Evolutionary conservation across 2,797 vertebrate species (phyloP).

Genomic region (Melanotaenia parkinsoni): DNA sequence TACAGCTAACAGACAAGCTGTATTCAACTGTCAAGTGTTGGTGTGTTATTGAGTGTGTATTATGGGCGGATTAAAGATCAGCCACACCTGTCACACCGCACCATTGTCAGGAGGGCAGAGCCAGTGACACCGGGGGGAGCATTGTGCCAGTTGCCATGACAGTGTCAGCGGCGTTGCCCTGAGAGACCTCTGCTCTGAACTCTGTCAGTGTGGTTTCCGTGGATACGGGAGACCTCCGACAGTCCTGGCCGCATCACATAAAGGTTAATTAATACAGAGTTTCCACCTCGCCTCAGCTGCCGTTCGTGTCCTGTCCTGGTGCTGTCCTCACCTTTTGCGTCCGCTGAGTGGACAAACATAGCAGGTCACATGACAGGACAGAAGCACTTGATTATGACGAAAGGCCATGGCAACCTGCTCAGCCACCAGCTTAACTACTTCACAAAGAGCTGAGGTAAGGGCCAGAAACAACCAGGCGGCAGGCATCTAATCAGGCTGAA

Average conservation of each 20-base stretch:
- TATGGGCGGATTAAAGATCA: constrained; percentile 65
- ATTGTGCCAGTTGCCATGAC: constrained; percentile 82
- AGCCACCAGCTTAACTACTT: constrained; percentile 64
- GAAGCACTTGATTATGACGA: constrained; percentile 68
- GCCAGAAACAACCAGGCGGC: constrained; percentile 59
- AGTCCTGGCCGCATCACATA: constrained; percentile 78
- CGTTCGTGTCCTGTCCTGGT: constrained; percentile 72
- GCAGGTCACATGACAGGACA: constrained; percentile 71
- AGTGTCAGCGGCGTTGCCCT: constrained; percentile 74
- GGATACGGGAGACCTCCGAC: constrained; percentile 80
- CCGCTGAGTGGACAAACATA: constrained; percentile 66
- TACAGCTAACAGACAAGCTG: constrained; percentile 44
- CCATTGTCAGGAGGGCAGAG: constrained; percentile 73
- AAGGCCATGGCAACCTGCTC: constrained; percentile 60
- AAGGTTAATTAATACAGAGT: constrained; percentile 88
- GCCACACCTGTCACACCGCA: constrained; percentile 80
- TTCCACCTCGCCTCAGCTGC: constrained; percentile 79
- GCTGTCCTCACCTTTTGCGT: constrained; percentile 74
- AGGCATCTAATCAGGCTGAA: constrained; percentile 56
- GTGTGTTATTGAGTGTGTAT: constrained; percentile 44
- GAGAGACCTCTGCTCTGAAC: constrained; percentile 80
- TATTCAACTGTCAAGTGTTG: constrained; percentile 48
- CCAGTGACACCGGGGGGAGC: constrained; percentile 74
- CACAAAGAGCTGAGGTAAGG: constrained; percentile 41
- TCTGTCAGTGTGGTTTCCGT: constrained; percentile 83